Evolutionary conservation across 2,888 invertebrate species (phyloP).

Genomic region (Eutolmus rufibarbis): DNA sequence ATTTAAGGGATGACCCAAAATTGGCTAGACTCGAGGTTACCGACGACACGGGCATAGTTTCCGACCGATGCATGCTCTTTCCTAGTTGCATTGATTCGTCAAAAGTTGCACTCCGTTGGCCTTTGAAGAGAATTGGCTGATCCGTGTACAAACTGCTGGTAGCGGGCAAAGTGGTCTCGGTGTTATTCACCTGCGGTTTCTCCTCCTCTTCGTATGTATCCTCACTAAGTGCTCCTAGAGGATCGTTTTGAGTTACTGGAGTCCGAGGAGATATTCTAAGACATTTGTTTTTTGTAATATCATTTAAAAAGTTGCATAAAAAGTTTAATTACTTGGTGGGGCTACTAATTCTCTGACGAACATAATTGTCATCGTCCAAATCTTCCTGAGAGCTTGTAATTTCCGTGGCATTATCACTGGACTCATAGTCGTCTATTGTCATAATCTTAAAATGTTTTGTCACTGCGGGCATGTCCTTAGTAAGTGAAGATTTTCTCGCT

Average conservation of each 20-base stretch:
- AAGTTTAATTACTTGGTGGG: slow-evolving; percentile 59
- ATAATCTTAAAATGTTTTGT: slow-evolving; percentile 55
- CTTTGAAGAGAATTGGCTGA: slow-evolving; percentile 74
- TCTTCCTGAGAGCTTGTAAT: slow-evolving; percentile 56
- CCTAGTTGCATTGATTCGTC: slow-evolving; percentile 65
- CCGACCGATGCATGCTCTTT: slow-evolving; percentile 71
- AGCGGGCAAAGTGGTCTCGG: slow-evolving; percentile 48
- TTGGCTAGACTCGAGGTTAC: slow-evolving; percentile 81
- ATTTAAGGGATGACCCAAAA: slow-evolving; percentile 81
- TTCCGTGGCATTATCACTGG: slow-evolving; percentile 50
- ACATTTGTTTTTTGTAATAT: slow-evolving; percentile 53
- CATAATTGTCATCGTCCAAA: slow-evolving; percentile 51
- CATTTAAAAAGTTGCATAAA: slow-evolving; percentile 46
- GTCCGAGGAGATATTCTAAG: slow-evolving; percentile 76
- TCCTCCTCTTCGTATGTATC: slow-evolving; percentile 53
- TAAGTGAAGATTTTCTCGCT: slow-evolving; percentile 59
- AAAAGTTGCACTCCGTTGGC: slow-evolving; percentile 67
- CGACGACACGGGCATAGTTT: slow-evolving; percentile 76
- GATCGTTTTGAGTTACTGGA: slow-evolving; percentile 90
- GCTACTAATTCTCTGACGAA: slow-evolving; percentile 54
- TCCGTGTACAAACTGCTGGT: slow-evolving; percentile 66
- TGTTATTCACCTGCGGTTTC: slow-evolving; percentile 49
- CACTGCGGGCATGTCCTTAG: not conserved
- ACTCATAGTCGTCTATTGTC: slow-evolving; percentile 50
- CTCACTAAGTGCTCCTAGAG: slow-evolving; percentile 79